Evolutionary conservation across 2,113 vertebrate species (phyloP).

Genomic region (Zapus hudsonius): DNA sequence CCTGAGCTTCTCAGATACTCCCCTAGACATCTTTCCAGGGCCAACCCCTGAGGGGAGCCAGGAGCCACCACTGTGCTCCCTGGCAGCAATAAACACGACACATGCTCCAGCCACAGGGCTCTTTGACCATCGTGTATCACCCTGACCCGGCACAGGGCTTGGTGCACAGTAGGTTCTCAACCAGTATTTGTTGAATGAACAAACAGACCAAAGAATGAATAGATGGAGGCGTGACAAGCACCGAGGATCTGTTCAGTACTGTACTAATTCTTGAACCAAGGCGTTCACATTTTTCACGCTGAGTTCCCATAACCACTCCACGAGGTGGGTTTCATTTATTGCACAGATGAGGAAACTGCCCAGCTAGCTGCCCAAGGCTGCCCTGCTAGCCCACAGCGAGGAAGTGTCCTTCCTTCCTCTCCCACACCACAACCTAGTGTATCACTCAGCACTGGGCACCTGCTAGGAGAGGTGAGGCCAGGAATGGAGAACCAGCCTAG

Average conservation of each 20-base stretch:
- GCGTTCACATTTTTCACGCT: neutral
- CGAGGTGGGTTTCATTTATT: neutral
- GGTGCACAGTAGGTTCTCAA: neutral
- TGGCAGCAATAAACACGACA: fast-evolving
- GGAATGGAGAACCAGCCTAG: neutral
- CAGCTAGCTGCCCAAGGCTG: neutral
- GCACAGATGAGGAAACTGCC: neutral
- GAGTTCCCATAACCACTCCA: too few relatives aligned
- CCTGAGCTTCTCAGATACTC: neutral
- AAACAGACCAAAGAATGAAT: neutral
- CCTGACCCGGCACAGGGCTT: neutral
- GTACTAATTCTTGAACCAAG: neutral
- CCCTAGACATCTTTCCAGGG: neutral
- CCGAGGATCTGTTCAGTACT: neutral
- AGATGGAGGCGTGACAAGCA: too few relatives aligned
- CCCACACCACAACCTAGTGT: too few relatives aligned
- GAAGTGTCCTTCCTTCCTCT: too few relatives aligned
- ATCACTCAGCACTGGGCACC: too few relatives aligned
- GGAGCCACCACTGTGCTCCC: neutral
- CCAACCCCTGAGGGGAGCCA: neutral
- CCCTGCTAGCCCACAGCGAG: neutral
- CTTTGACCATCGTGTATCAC: neutral
- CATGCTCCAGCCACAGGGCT: fast-evolving
- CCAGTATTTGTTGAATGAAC: neutral
- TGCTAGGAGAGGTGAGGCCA: neutral